Evolutionary conservation across 2,113 vertebrate species (phyloP), one percentile per base, ranked within the genome.

Genomic region (Myotis davidii): DNA sequence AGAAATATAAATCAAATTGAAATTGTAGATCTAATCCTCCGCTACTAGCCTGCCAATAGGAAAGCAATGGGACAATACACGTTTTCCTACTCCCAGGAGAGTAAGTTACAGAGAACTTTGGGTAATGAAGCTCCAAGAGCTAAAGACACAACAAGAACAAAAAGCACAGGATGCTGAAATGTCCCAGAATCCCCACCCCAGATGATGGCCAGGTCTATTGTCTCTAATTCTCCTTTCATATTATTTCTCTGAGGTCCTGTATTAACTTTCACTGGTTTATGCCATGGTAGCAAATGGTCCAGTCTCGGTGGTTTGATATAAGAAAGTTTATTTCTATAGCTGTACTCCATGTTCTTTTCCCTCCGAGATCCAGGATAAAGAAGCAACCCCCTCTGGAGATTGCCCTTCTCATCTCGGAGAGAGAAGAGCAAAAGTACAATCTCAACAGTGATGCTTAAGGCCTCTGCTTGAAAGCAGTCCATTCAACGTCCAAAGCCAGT

Each of bases 1-100:
- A 73, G 88, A 92, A 95, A 79, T 94, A 76, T 84, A 95, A 93
- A 73, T 59, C 23, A 83, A 91, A 81, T n/a, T 78, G 54, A 90
- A 92, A 87, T 54, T 82, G 21, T 65, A 18, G 59, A 93, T 61
- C 27, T 84, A 78, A 29, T 92, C 29, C 85, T 84, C 13, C 10
- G 29, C 39, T 25, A 65, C 39, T 12, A 81, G 32, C 6, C 21
- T 95, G 69, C n/a, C 37, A 94, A 69, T n/a, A 89, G 20, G 13
- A 96, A 89, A 96, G 76, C 42, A 70, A 69, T 27, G 54, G 34
- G 11, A 70, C 37, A 84, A 48, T 37, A 34, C 4, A 86, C 1
- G n/a, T 50, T 91, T 61, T 84, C 45, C n/a, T 74, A 72, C 37
- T 89, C 74, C 61, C 14, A 61, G 27, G 29, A 91, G 32, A 82